Evolutionary conservation across 1,140 invertebrate species (phyloP).

Genomic region (Calosoma granatense): DNA sequence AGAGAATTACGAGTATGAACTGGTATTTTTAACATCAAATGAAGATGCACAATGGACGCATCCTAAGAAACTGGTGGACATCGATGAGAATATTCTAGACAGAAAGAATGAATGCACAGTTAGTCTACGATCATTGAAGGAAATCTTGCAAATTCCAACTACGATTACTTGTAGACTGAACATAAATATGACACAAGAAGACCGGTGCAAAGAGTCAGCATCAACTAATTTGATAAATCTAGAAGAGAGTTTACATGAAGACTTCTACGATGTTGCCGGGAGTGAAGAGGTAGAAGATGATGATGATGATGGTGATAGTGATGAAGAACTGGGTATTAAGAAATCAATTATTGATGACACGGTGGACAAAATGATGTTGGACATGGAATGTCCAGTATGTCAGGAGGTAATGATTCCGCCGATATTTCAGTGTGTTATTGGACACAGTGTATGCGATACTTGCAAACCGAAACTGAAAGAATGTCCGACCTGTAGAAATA

Average conservation of each 20-base stretch:
- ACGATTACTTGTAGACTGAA: not conserved
- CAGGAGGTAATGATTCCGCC: slow-evolving; percentile 67
- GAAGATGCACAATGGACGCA: not conserved
- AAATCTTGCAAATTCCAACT: not conserved
- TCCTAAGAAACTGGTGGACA: not conserved
- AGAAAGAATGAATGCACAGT: not conserved
- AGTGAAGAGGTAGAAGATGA: too few relatives aligned
- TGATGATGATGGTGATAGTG: not conserved
- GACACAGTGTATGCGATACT: slow-evolving; percentile 64
- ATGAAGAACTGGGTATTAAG: not conserved
- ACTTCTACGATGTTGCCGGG: too few relatives aligned
- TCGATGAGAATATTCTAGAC: not conserved
- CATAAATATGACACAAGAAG: not conserved
- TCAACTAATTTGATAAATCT: not conserved
- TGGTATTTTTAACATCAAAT: not conserved
- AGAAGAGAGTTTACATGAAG: not conserved
- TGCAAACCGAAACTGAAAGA: slow-evolving; percentile 53
- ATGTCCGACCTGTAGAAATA: slow-evolving; percentile 66
- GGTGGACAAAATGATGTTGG: slow-evolving; percentile 17
- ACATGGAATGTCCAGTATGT: slow-evolving; percentile 66
- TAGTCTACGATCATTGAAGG: not conserved
- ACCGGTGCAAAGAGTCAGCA: too few relatives aligned
- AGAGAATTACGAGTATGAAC: not conserved
- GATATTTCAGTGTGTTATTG: slow-evolving; percentile 63
- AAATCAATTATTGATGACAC: not conserved